Conservation (phyloP, 2,113 vertebrate species). For the Mirounga angustirostris region DNA sequence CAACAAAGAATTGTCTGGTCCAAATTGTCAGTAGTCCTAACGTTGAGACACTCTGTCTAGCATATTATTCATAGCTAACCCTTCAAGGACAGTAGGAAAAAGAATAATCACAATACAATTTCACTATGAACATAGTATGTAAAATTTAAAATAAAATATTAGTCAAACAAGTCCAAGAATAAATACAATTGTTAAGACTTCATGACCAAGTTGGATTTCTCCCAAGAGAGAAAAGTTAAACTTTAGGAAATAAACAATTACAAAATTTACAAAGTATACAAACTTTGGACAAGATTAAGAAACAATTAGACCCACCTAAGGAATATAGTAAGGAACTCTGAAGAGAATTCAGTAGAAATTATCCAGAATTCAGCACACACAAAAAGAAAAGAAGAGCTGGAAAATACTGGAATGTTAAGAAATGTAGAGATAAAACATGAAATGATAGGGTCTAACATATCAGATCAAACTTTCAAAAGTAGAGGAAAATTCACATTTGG, state of each 20-base stretch:
- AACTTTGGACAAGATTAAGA: background rate
- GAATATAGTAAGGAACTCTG: background rate
- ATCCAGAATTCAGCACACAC: background rate
- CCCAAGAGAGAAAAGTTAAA: background rate
- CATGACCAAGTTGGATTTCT: background rate
- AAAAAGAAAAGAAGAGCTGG: background rate
- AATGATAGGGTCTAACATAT: background rate
- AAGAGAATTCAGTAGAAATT: background rate
- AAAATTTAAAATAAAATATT: background rate
- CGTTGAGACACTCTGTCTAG: background rate
- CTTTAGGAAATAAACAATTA: background rate
- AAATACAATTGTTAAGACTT: background rate
- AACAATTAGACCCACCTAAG: background rate
- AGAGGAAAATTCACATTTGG: conserved; percentile 14
- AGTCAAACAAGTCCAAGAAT: conserved; percentile 18
- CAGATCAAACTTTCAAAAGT: background rate
- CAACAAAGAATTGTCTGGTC: background rate
- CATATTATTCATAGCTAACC: background rate
- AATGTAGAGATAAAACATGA: background rate
- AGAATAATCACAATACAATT: background rate
- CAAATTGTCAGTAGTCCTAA: background rate
- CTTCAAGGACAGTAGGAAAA: background rate
- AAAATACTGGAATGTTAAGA: background rate
- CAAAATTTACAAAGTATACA: background rate
- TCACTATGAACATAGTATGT: background rate